These are phyloP conservation scores for Tenebrio molitor DNA, from an alignment of 1,140 invertebrate species.

Conservation along the genomic window DNA sequence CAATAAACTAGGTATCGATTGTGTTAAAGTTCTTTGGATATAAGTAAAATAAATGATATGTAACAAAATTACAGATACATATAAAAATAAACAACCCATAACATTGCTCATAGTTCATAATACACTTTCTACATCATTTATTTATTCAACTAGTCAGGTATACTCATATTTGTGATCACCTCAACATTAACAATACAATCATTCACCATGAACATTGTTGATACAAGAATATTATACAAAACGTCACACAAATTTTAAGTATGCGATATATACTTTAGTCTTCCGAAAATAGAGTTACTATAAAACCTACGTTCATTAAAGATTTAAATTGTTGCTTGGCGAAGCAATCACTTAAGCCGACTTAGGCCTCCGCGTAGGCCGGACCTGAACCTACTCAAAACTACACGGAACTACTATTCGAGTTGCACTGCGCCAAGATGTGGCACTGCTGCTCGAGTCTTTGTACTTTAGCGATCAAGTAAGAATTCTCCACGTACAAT, in stretches of 20 bases:
- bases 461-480: conserved; percentile 76
- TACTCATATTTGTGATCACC: conserved; percentile 8
- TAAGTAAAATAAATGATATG: conserved; percentile 50
- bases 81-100: conserved; percentile 40
- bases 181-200: not conserved
- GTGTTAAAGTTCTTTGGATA: conserved; percentile 51
- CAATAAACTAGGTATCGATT: conserved; percentile 44
- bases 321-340: not conserved
- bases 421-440: conserved; percentile 67
- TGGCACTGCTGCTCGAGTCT: conserved; percentile 73
- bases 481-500: conserved; percentile 85
- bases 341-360: not conserved
- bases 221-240: conserved; percentile 12
- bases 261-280: conserved; percentile 13
- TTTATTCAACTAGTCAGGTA: not conserved
- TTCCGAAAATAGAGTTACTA: conserved; percentile 24
- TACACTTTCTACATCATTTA: not conserved
- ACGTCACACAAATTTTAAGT: conserved; percentile 23
- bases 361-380: too few relatives aligned
- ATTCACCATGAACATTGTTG: not conserved
- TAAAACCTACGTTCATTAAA: not conserved
- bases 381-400: too few relatives aligned
- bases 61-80: conserved; percentile 44
- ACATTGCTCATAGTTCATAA: conserved; percentile 9
- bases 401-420: conserved; percentile 68